Conservation (phyloP, 2,888 invertebrate species). For the Clivina fossor region DNA sequence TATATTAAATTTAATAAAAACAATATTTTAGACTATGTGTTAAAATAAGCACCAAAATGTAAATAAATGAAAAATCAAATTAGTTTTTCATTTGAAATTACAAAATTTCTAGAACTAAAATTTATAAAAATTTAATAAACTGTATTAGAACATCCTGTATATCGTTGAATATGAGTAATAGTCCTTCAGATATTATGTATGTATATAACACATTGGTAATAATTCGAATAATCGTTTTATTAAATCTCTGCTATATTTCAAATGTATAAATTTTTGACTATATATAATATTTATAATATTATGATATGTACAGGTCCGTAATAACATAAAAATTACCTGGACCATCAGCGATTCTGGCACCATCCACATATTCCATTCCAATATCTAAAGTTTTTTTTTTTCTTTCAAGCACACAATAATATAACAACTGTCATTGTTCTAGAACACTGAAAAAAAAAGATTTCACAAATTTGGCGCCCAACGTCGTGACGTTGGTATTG, state of each 20-base stretch:
- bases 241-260: conserved; percentile 16
- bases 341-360: conserved; percentile 1
- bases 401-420: not conserved
- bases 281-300: not conserved
- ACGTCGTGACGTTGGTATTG: not conserved
- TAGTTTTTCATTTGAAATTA: no score
- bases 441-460: not conserved
- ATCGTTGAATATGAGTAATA: no score
- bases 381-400: no score
- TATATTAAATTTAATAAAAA: no score
- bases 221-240: conserved; percentile 24
- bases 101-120: no score
- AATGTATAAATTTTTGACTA: conserved; percentile 26
- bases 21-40: no score
- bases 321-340: conserved; percentile 19
- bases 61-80: no score
- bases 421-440: not conserved
- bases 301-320: conserved; percentile 33
- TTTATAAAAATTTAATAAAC: no score
- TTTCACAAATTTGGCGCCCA: not conserved
- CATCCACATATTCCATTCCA: no score
- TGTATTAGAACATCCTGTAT: no score
- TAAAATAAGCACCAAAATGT: no score
- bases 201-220: conserved; percentile 30
- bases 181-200: not conserved